These are phyloP conservation scores for Panopea generosa DNA, from an alignment of 2,888 invertebrate species.

Conservation along the genomic window DNA sequence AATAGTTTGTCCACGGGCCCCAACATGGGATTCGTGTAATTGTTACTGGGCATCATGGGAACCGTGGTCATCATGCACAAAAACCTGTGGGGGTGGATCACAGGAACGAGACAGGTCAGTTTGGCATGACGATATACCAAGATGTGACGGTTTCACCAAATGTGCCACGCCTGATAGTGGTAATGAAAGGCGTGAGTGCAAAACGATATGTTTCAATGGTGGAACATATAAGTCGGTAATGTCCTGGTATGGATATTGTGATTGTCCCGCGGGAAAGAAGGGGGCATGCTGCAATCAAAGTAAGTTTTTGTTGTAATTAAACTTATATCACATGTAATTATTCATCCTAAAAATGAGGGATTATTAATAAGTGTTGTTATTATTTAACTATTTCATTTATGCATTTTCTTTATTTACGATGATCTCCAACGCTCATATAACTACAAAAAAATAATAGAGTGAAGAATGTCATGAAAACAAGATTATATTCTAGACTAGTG, in stretches of 20 bases:
- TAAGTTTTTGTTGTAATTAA: background rate
- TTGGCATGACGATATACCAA: background rate
- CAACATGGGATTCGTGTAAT: slow-evolving; percentile 7
- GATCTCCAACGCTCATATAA: too few relatives aligned
- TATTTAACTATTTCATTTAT: too few relatives aligned
- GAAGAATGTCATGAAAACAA: too few relatives aligned
- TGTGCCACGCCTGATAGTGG: slow-evolving; percentile 1
- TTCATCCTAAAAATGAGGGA: too few relatives aligned
- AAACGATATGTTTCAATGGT: slow-evolving; percentile 7
- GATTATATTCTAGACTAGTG: too few relatives aligned
- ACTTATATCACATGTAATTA: too few relatives aligned
- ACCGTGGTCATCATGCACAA: slow-evolving; percentile 7
- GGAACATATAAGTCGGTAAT: background rate
- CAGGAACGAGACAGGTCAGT: slow-evolving; percentile 1
- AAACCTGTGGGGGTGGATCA: slow-evolving; percentile 4
- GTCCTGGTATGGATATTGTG: background rate
- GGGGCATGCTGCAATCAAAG: slow-evolving; percentile 11
- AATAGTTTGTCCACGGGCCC: background rate
- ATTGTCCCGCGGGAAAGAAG: slow-evolving; percentile 1
- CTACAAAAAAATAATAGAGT: too few relatives aligned
- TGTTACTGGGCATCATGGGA: slow-evolving; percentile 6
- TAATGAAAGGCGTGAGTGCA: background rate
- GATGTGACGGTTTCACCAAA: slow-evolving; percentile 1
- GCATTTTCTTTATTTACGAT: too few relatives aligned
- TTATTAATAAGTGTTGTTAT: too few relatives aligned